These are phyloP conservation scores for Erebia palarica DNA, from an alignment of 2,888 invertebrate genomes.

Conservation along the genomic window DNA sequence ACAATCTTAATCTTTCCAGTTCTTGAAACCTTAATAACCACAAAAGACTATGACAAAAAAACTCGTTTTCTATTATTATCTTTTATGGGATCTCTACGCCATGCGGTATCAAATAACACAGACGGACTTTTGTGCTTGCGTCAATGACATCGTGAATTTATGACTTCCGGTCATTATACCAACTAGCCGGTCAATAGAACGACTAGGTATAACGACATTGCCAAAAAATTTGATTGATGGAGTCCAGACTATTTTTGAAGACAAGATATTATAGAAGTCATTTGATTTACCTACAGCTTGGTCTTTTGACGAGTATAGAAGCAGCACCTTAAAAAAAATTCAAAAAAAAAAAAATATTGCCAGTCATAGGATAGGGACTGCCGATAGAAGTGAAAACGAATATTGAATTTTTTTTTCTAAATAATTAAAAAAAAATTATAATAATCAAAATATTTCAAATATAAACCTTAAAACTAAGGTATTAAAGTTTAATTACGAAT, in stretches of 20 bases:
- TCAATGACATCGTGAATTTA: constrained; percentile 26
- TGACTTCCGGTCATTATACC: constrained; percentile 38
- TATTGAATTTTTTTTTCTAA: no score
- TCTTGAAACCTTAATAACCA: not conserved
- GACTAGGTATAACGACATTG: constrained; percentile 1
- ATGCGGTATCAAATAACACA: constrained; percentile 18
- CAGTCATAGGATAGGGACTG: no score
- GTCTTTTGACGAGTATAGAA: no score
- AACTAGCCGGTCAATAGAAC: constrained; percentile 8
- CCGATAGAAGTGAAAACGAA: no score
- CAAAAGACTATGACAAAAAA: not conserved
- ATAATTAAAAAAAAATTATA: no score
- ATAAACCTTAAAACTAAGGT: no score
- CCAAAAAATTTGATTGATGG: constrained; percentile 18
- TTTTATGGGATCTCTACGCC: constrained; percentile 15
- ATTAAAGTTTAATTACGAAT: no score
- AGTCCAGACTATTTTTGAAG: not conserved
- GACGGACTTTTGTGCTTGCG: constrained; percentile 2
- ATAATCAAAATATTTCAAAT: no score
- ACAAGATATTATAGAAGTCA: not conserved
- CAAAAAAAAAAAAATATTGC: no score
- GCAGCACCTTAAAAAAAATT: no score
- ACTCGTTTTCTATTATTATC: constrained; percentile 11
- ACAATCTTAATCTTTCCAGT: not conserved
- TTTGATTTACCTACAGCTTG: not conserved